Evolutionary conservation across 1,140 invertebrate genomes (phyloP).

Genomic region (Drosophila rufa): DNA sequence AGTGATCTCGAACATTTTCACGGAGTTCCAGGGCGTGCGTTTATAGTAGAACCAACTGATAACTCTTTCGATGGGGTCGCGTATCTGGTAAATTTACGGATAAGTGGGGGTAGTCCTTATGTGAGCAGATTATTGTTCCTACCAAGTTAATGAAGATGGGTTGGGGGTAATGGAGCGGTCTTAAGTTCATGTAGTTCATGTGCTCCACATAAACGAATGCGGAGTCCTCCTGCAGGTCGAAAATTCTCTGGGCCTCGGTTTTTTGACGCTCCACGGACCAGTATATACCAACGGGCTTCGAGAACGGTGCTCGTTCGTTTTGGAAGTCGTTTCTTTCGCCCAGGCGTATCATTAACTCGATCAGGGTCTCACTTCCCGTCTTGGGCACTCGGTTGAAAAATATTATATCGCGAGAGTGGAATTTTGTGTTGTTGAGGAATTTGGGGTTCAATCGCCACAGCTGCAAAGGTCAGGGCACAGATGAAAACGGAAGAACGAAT

Average conservation of each 20-base stretch:
- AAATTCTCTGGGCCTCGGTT: constrained; percentile 33
- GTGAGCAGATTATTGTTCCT: neutral
- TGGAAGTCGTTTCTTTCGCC: constrained; percentile 89
- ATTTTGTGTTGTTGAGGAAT: constrained; percentile 91
- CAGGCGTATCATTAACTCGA: constrained; percentile 91
- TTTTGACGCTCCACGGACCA: constrained; percentile 41
- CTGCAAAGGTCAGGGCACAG: constrained; percentile 87
- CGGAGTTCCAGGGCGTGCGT: constrained; percentile 90
- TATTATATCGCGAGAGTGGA: constrained; percentile 89
- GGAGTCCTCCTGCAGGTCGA: constrained; percentile 51
- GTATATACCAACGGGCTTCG: constrained; percentile 18
- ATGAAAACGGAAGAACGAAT: constrained; percentile 86
- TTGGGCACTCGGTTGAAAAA: constrained; percentile 96
- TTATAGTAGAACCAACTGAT: constrained; percentile 94
- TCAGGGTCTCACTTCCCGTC: constrained; percentile 92
- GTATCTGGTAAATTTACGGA: constrained; percentile 52
- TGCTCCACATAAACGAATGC: constrained; percentile 60
- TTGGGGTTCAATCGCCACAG: constrained; percentile 56
- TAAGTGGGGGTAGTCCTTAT: neutral
- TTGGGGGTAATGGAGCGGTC: constrained; percentile 90
- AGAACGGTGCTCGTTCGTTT: constrained; percentile 34
- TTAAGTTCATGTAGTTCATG: constrained; percentile 86
- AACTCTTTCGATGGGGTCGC: constrained; percentile 94
- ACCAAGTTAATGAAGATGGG: constrained; percentile 96
- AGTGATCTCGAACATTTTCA: constrained; percentile 86